Evolutionary conservation across 2,113 vertebrate genomes (phyloP), one percentile per base, ranked within the genome.

Genomic region (Nycticryphes semicollaris): DNA sequence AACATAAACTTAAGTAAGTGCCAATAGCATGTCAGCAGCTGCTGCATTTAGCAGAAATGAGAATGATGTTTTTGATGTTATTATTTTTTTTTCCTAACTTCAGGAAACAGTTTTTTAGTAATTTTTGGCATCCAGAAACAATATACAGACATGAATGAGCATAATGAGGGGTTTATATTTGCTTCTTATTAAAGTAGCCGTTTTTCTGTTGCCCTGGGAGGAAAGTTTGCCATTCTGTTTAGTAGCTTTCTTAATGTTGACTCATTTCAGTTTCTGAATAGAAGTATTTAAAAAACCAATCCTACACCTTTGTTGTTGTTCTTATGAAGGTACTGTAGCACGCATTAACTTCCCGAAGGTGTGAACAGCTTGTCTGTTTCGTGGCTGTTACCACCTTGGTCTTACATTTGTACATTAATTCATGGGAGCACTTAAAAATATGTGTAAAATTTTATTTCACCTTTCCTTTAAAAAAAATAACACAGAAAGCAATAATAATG

Each of bases 101-200:
- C 53, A 92, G 27, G 19, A 91, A 86, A 54, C 11, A 75, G 27
- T 73, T 91, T 82, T 90, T 14, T 94, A 88, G 27, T 66, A 82
- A 86, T 79, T 85, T 84, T 94, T 96, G 45, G 14, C 30, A 76
- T 90, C 89, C 50, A 72, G 35, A 95, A 85, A 59, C 20, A 89
- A 59, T 56, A 73, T 57, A 53, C 28, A 96, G 18, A 67, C 45
- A 64, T n/a, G 14, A 91, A 87, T 93, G 37, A 74, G 60, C 19
- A 70, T 33, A 95, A 47, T 73, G 84, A 63, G 6, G 25, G 25
- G 35, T 73, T 95, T 90, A 63, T 84, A 18, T 27, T 91, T 74
- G 33, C 21, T 64, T 86, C 35, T 60, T 95, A 60, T 56, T 86
- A 69, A 84, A 83, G 12, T 22, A 78, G 22, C 3, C 4, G 56